These are phyloP conservation scores for Phylloscopus trochiloides DNA, from an alignment of 2,113 vertebrate species.

Conservation along the genomic window DNA sequence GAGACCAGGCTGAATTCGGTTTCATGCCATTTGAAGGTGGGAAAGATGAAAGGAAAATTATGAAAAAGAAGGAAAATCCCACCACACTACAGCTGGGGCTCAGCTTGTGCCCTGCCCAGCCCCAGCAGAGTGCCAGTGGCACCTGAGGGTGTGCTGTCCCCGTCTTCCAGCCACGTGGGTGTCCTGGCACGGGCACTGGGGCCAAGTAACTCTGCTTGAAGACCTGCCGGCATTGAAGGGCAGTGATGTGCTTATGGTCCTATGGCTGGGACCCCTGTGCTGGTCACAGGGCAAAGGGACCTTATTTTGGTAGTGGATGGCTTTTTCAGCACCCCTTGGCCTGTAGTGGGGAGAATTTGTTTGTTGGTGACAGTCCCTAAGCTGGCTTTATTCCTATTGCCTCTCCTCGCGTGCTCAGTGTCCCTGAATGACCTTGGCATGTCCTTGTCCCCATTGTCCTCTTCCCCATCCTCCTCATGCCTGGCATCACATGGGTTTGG, in stretches of 20 bases:
- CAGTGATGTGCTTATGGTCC: neutral
- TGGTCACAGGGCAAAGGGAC: neutral
- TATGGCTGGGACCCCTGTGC: accelerated
- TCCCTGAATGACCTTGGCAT: conserved; percentile 50
- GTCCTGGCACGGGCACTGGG: accelerated
- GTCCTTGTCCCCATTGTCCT: conserved; percentile 40
- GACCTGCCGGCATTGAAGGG: accelerated
- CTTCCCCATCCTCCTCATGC: neutral
- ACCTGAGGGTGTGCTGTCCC: neutral
- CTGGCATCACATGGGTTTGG: neutral
- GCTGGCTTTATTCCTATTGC: neutral
- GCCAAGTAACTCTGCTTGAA: neutral
- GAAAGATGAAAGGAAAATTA: neutral
- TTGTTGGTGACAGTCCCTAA: neutral
- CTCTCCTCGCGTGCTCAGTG: accelerated
- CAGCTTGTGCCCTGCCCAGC: accelerated
- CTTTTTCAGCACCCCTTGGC: neutral
- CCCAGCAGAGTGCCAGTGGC: accelerated
- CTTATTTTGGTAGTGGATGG: neutral
- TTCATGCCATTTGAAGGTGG: neutral
- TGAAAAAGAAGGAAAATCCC: neutral
- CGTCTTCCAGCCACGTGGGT: neutral
- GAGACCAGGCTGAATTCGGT: accelerated
- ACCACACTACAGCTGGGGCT: neutral
- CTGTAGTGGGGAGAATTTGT: accelerated